phyloP scores from a whole-genome alignment of 2,888 invertebrate genomes.

The Frankliniella intonsa region DNA sequence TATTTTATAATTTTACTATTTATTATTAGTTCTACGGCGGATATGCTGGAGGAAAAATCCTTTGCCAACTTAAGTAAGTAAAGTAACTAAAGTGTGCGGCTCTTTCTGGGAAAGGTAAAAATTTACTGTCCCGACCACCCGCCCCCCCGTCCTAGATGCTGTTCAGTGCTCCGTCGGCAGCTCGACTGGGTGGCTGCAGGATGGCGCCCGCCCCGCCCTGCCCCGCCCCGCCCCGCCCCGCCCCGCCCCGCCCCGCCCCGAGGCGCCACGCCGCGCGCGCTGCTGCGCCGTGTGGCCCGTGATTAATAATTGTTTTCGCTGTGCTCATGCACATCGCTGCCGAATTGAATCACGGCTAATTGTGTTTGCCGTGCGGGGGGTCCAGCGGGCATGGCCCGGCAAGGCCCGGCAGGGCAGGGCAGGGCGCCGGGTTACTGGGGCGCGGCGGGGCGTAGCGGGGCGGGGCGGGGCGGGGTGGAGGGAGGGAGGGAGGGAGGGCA shows the following conservation, averaged over 20 bases:
- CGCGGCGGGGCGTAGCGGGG: not conserved
- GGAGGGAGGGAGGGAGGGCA: not conserved
- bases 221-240: not conserved
- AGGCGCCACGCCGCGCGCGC: not conserved
- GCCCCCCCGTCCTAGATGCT: no score
- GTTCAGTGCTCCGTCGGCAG: no score
- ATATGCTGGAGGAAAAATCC: no score
- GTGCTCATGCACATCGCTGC: slow-evolving; percentile 5
- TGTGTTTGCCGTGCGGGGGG: not conserved
- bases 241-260: not conserved
- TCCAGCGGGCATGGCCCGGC: not conserved
- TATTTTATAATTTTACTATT: no score
- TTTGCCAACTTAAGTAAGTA: no score
- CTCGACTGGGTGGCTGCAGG: not conserved
- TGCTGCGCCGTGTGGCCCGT: not conserved
- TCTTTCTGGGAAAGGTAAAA: no score
- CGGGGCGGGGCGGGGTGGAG: not conserved
- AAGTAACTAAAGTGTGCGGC: no score
- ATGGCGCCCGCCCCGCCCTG: not conserved
- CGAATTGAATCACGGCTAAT: slow-evolving; percentile 13
- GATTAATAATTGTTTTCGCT: not conserved
- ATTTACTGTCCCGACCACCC: no score
- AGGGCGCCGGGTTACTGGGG: not conserved
- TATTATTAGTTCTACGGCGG: no score
- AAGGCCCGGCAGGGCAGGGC: not conserved